Evolutionary conservation across 2,797 vertebrate genomes (phyloP).

Genomic region (Macropus fuliginosus): DNA sequence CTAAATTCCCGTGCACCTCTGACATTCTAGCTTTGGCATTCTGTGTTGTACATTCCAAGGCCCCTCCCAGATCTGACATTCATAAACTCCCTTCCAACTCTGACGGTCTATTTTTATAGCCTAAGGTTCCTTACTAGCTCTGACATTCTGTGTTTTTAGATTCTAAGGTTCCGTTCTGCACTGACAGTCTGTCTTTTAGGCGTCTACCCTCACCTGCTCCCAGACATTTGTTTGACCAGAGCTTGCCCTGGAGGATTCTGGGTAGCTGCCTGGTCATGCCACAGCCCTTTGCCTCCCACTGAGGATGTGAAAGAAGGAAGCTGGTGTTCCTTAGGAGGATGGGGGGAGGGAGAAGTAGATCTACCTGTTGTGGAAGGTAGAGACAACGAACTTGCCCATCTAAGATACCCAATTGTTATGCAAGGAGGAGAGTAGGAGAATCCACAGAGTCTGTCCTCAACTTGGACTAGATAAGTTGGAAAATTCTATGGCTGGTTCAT

Average conservation of each 20-base stretch:
- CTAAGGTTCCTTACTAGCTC: not conserved
- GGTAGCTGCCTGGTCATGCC: not conserved
- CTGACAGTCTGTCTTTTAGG: not conserved
- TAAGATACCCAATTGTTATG: not conserved
- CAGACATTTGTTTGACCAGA: not conserved
- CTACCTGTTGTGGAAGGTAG: not conserved
- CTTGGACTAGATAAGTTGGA: not conserved
- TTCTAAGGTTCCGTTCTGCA: not conserved
- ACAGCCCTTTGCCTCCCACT: not conserved
- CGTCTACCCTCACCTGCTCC: not conserved
- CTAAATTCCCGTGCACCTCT: not conserved
- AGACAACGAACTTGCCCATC: not conserved
- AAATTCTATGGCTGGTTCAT: not conserved
- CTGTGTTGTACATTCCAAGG: not conserved
- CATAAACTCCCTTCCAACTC: not conserved
- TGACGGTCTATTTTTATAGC: not conserved
- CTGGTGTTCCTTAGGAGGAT: not conserved
- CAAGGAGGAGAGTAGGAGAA: not conserved
- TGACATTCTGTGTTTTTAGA: not conserved
- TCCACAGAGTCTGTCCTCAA: not conserved
- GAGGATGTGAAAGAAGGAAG: not conserved
- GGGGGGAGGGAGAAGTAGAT: not conserved
- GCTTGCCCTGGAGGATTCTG: not conserved
- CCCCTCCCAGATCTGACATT: conserved; percentile 9
- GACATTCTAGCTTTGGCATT: conserved; percentile 10